These are phyloP conservation scores for Alauda arvensis DNA, from an alignment of 2,797 vertebrate genomes.

Conservation along the genomic window DNA sequence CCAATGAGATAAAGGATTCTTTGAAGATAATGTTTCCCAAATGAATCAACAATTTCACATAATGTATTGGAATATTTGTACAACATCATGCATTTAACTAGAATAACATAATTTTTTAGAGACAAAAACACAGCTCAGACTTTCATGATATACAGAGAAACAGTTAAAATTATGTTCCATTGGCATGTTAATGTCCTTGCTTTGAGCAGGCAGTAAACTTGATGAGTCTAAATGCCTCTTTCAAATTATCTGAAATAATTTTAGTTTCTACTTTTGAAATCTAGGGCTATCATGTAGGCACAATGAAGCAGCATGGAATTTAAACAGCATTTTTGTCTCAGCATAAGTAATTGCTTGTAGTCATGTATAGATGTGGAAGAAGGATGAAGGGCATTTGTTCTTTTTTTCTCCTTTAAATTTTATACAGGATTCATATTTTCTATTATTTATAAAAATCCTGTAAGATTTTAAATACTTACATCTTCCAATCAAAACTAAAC, in stretches of 20 bases:
- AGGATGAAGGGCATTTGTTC: fast-evolving
- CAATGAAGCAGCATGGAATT: neutral
- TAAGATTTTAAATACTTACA: neutral
- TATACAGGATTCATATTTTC: neutral
- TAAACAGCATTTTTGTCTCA: neutral
- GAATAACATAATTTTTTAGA: neutral
- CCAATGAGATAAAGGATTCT: neutral
- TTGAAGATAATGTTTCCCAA: neutral
- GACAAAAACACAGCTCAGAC: neutral
- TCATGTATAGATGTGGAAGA: neutral
- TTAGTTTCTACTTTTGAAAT: neutral
- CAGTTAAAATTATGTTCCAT: neutral
- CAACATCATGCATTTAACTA: neutral
- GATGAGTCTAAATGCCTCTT: neutral
- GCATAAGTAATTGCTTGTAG: neutral
- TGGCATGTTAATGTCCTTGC: neutral
- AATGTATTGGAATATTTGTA: neutral
- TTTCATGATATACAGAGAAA: neutral
- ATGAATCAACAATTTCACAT: neutral
- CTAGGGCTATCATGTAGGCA: neutral
- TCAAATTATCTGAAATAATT: neutral
- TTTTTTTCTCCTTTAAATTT: neutral
- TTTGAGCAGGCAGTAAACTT: neutral
- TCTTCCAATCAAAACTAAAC: neutral
- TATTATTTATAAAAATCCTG: neutral